A percentile compares a stretch with the other conserved stretches of the same genome.
Evolutionary conservation across 2,113 vertebrate species (phyloP).

Genomic region (Mirounga angustirostris): DNA sequence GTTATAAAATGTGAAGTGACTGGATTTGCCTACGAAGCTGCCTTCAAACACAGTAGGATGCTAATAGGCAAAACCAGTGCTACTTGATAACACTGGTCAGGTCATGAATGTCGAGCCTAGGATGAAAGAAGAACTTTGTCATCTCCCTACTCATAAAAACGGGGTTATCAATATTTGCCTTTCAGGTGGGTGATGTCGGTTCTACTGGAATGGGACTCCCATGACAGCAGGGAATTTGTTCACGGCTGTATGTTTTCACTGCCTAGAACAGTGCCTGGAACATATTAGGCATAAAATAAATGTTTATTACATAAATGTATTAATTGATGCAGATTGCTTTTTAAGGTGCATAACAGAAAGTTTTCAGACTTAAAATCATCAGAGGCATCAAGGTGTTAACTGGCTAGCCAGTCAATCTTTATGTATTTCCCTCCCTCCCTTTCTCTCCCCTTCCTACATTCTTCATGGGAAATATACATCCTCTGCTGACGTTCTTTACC

Average conservation of each 20-base stretch:
- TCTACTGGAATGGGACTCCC: neutral
- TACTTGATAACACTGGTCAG: neutral
- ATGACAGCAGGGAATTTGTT: neutral
- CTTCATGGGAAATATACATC: neutral
- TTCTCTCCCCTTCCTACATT: neutral
- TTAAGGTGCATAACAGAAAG: conserved; percentile 7
- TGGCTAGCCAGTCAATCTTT: neutral
- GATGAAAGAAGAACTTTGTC: neutral
- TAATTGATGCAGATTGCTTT: neutral
- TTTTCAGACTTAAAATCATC: conserved; percentile 25
- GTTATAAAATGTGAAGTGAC: neutral
- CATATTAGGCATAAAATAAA: neutral
- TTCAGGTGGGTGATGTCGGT: neutral
- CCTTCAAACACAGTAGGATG: neutral
- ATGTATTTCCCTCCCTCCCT: neutral
- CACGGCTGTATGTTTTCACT: conserved; percentile 14
- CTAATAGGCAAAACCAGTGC: neutral
- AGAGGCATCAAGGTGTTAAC: neutral
- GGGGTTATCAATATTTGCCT: neutral
- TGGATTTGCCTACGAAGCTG: neutral
- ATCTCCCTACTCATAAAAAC: neutral
- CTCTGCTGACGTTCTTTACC: neutral
- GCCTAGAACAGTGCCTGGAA: neutral
- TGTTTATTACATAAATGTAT: neutral
- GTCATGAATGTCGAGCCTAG: neutral